These are phyloP conservation scores for Aphidius colemani DNA, from an alignment of 2,888 invertebrate genomes.

Conservation along the genomic window DNA sequence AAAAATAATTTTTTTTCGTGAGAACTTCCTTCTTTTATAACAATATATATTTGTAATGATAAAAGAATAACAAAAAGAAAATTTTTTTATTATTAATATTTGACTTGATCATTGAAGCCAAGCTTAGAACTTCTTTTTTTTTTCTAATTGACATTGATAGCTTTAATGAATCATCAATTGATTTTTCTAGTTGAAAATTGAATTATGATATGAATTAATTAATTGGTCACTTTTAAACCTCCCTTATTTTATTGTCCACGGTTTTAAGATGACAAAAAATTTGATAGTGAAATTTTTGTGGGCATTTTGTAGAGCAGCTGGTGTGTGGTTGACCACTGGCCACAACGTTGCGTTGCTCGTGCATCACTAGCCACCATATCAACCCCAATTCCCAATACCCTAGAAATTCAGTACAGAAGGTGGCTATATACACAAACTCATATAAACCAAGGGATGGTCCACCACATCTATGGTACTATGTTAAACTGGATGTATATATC, in stretches of 20 bases:
- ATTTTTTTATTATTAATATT: conserved; percentile 3
- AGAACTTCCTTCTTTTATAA: conserved; percentile 1
- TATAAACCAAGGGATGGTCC: conserved; percentile 41
- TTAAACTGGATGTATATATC: background rate
- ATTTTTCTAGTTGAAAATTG: too few species aligned
- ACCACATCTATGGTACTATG: conserved; percentile 36
- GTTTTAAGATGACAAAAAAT: conserved; percentile 34
- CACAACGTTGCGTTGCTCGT: conserved; percentile 57
- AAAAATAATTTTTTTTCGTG: conserved; percentile 18
- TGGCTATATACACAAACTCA: conserved; percentile 24
- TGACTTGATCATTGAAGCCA: background rate
- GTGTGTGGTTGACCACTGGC: conserved; percentile 57
- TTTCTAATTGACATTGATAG: too few species aligned
- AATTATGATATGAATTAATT: too few species aligned
- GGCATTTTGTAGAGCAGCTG: conserved; percentile 52
- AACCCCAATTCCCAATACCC: conserved; percentile 52
- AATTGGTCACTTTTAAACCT: too few species aligned
- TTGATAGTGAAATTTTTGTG: conserved; percentile 52
- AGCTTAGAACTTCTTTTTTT: too few species aligned
- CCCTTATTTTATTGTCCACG: too few species aligned
- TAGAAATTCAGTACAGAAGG: conserved; percentile 5
- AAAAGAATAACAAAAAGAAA: too few species aligned
- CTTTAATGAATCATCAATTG: too few species aligned
- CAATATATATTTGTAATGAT: conserved; percentile 9
- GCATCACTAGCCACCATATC: conserved; percentile 59